Conservation (phyloP, 2,797 vertebrate species). For the Sebastes cheni region DNA sequence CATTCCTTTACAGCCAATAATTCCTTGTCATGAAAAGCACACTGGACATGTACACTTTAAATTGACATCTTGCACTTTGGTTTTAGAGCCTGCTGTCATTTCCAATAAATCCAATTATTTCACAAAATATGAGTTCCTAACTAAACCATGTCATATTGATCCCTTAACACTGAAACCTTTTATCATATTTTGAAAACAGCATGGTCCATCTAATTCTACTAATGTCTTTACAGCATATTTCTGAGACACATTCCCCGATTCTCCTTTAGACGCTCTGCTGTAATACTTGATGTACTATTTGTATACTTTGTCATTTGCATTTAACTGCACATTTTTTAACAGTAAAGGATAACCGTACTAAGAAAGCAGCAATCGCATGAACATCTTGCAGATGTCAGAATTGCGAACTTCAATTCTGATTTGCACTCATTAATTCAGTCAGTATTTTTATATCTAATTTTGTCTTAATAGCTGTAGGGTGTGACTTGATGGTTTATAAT, state of each 20-base stretch:
- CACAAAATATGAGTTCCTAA: slow-evolving; percentile 32
- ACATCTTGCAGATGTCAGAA: not conserved
- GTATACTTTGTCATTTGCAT: slow-evolving; percentile 42
- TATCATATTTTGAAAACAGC: slow-evolving; percentile 6
- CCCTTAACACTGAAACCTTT: slow-evolving; percentile 8
- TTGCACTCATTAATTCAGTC: slow-evolving; percentile 44
- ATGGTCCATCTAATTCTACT: slow-evolving; percentile 9
- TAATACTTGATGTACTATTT: slow-evolving; percentile 23
- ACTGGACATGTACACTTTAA: slow-evolving; percentile 76
- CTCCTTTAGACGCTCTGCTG: slow-evolving; percentile 25
- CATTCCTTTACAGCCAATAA: slow-evolving; percentile 72
- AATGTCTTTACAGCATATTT: slow-evolving; percentile 14
- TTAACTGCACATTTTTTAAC: slow-evolving; percentile 10
- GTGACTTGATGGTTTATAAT: slow-evolving; percentile 36
- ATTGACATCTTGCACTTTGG: slow-evolving; percentile 79
- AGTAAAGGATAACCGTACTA: slow-evolving; percentile 9
- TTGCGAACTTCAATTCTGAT: slow-evolving; percentile 7
- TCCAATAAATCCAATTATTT: slow-evolving; percentile 59
- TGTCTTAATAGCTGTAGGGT: slow-evolving; percentile 39
- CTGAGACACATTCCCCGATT: slow-evolving; percentile 42
- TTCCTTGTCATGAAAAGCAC: slow-evolving; percentile 69
- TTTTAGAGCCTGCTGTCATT: slow-evolving; percentile 73
- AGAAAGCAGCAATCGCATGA: slow-evolving; percentile 13
- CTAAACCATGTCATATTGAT: slow-evolving; percentile 41
- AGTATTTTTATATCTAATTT: slow-evolving; percentile 49